These are phyloP conservation scores for Limonius californicus DNA, from an alignment of 1,140 invertebrate species.

Conservation along the genomic window DNA sequence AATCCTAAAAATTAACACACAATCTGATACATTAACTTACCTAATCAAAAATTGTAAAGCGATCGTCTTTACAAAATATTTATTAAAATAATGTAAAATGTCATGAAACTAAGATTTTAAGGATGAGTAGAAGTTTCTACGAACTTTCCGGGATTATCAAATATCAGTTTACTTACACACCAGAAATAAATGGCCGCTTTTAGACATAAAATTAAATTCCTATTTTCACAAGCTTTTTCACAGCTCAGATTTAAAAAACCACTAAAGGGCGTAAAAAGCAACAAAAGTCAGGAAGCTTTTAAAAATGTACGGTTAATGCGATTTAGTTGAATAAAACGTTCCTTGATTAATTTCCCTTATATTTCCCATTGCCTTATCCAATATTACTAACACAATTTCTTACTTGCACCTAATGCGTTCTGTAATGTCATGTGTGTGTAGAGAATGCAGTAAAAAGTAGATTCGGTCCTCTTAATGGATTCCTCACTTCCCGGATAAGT, in stretches of 20 bases:
- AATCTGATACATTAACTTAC: no score
- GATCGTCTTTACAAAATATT: no score
- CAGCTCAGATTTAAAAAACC: background rate
- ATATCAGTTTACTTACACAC: no score
- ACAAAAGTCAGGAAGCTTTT: background rate
- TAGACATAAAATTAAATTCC: background rate
- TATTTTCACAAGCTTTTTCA: no score
- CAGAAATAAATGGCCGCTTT: background rate
- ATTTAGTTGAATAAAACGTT: background rate
- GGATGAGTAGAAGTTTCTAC: no score
- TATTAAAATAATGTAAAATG: no score
- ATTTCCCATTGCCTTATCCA: conserved; percentile 6
- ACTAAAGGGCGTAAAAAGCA: background rate
- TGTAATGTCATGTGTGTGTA: conserved; percentile 27
- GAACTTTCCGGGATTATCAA: no score
- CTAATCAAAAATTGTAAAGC: no score
- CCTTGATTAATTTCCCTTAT: conserved; percentile 9
- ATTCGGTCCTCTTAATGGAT: conserved; percentile 27
- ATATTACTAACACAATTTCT: conserved; percentile 13
- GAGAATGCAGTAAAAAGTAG: conserved; percentile 24
- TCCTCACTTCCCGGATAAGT: conserved; percentile 32
- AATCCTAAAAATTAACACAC: no score
- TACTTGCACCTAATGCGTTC: conserved; percentile 12
- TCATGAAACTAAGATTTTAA: no score
- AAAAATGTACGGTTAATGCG: background rate